These are phyloP conservation scores for Plotosus lineatus DNA, from an alignment of 2,113 vertebrate genomes.

Conservation along the genomic window DNA sequence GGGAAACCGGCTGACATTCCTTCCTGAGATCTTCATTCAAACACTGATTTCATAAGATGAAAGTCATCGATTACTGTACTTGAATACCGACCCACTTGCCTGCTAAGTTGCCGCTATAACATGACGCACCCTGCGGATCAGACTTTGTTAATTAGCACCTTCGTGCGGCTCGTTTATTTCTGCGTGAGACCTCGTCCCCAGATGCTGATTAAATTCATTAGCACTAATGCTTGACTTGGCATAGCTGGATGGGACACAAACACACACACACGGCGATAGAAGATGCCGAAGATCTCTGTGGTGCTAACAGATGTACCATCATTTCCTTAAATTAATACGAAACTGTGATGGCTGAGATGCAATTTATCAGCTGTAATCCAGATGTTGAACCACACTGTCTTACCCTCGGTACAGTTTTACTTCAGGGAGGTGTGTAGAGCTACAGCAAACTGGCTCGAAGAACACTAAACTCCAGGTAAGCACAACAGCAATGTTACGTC, in stretches of 20 bases:
- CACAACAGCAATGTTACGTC: neutral
- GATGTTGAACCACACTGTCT: conserved; percentile 5
- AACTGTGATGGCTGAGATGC: neutral
- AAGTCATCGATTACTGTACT: conserved; percentile 21
- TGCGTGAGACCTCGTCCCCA: conserved; percentile 6
- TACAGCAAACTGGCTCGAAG: too few species aligned
- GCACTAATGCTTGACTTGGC: conserved; percentile 34
- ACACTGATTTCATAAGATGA: neutral
- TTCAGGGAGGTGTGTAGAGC: neutral
- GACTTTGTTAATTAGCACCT: conserved; percentile 20
- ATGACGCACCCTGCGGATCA: neutral
- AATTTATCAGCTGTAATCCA: neutral
- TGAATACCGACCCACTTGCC: neutral
- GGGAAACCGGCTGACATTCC: neutral
- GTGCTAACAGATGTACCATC: conserved; percentile 22
- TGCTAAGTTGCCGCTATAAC: neutral
- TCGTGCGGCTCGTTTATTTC: conserved; percentile 23
- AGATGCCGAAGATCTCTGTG: neutral
- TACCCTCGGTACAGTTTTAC: neutral
- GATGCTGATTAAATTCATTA: conserved; percentile 46
- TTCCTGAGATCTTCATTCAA: neutral
- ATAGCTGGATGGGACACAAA: conserved; percentile 9
- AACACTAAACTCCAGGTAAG: neutral
- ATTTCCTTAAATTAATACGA: neutral
- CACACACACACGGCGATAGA: conserved; percentile 16